phyloP scores from a whole-genome alignment of 2,888 invertebrate genomes.

The Apantesis nais region DNA sequence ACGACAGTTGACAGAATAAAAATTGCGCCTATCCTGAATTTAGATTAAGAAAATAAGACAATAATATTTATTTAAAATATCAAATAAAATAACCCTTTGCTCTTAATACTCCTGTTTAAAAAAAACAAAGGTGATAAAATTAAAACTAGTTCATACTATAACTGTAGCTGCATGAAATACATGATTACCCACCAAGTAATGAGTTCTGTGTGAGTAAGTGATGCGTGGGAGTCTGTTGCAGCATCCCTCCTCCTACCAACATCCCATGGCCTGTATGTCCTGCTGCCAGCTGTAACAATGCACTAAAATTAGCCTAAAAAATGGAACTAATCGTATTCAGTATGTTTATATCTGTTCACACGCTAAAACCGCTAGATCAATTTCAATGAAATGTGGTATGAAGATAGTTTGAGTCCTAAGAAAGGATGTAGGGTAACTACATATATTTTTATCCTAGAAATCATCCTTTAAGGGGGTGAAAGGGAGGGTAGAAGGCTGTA shows the following conservation, averaged over 20 bases:
- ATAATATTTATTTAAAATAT: background rate
- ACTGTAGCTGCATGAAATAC: background rate
- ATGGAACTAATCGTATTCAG: no score
- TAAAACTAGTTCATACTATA: background rate
- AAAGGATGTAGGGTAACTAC: no score
- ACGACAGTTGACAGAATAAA: background rate
- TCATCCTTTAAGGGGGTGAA: no score
- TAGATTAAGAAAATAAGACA: background rate
- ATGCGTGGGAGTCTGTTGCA: conserved; percentile 79
- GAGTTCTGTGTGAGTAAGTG: conserved; percentile 78
- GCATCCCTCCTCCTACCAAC: conserved; percentile 72
- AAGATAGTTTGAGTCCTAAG: no score
- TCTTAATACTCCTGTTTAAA: background rate
- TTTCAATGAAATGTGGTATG: no score
- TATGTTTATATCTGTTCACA: no score
- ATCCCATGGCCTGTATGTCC: conserved; percentile 74
- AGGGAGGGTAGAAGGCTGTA: no score
- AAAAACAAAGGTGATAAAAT: background rate
- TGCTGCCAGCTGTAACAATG: conserved; percentile 62
- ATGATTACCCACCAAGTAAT: conserved; percentile 66
- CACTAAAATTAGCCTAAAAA: background rate
- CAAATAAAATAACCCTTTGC: no score
- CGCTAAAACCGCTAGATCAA: no score
- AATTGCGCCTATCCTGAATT: background rate
- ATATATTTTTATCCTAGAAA: no score